Evolutionary conservation across 2,113 vertebrate genomes (phyloP), one percentile per base, ranked within the genome.

Genomic region (Danionella cerebrum): DNA sequence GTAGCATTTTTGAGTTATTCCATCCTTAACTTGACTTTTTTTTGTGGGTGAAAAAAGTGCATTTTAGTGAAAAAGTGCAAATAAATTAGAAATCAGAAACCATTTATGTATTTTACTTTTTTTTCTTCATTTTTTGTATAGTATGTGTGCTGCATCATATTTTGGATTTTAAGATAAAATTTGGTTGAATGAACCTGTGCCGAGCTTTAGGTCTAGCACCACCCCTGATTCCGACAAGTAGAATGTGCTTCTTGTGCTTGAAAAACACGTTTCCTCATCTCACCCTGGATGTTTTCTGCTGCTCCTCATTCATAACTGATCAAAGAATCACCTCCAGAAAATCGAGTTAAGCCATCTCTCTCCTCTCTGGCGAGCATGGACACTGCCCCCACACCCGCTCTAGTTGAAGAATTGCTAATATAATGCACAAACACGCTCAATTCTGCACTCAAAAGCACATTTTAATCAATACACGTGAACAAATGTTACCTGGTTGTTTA

Each of bases 281-380:
- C 29, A 76, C 84, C 75, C 78, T 69, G 1, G 44, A 54, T 60
- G 51, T 60, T 59, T 76, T 73, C 77, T 39, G 71, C 73, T 77
- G 76, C 54, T 41, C 69, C 41, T 76, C 76, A 82, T 86, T 72
- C 71, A 82, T 86, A 84, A 85, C 85, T 84, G 80, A 87, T 84
- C 69, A 67, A 10, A 16, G 67, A 65, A 80, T 79, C 42, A 63
- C 64, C 63, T 72, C 69, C 64, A 76, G 74, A 76, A 57, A 72
- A 67, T 35, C 21, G 29, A 65, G 55, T 39, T 35, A 31, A 58
- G 57, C 71, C 45, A 58, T 77, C 76, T 50, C 76, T 76, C 42
- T 69, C 48, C 29, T 69, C 65, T 65, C 19, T 62, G 60, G 73
- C 58, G 57, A 27, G 22, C 47, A 3, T 51, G 25, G 53, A 83